Conservation (phyloP, 2,888 invertebrate genomes). For the Ceriagrion tenellum region DNA sequence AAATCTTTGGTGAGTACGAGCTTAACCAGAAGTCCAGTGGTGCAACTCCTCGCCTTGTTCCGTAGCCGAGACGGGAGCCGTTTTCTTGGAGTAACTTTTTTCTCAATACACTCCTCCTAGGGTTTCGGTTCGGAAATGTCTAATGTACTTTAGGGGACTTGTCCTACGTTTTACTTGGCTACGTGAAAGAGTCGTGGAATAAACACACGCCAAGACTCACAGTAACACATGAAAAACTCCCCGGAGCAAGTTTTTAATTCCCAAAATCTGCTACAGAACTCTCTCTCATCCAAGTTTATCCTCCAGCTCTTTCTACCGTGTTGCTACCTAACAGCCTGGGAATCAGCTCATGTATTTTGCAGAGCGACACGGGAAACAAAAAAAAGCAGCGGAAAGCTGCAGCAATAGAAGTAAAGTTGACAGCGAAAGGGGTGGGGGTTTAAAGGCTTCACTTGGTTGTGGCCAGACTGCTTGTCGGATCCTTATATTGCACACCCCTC, state of each 20-base stretch:
- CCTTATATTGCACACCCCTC: not conserved
- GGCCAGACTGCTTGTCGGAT: not conserved
- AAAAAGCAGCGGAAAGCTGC: not conserved
- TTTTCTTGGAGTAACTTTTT: not conserved
- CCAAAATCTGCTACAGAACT: not conserved
- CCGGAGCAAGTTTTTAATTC: slow-evolving; percentile 2
- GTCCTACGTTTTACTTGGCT: not conserved
- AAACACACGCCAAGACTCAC: not conserved
- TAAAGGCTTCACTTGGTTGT: not conserved
- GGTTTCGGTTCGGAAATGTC: not conserved
- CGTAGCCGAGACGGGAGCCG: not conserved
- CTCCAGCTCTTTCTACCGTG: not conserved
- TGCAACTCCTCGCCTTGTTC: not conserved
- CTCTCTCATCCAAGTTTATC: not conserved
- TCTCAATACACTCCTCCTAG: not conserved
- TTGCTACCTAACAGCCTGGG: not conserved
- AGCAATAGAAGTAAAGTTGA: not conserved
- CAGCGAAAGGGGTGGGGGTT: not conserved
- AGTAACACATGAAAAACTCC: not conserved
- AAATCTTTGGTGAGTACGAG: not conserved
- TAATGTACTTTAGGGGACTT: not conserved
- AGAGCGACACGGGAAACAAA: not conserved
- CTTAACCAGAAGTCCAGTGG: not conserved
- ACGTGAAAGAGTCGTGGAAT: not conserved
- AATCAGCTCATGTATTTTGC: slow-evolving; percentile 36